These are phyloP conservation scores for Ellobium chinense DNA, from an alignment of 2,888 invertebrate genomes.

Conservation along the genomic window DNA sequence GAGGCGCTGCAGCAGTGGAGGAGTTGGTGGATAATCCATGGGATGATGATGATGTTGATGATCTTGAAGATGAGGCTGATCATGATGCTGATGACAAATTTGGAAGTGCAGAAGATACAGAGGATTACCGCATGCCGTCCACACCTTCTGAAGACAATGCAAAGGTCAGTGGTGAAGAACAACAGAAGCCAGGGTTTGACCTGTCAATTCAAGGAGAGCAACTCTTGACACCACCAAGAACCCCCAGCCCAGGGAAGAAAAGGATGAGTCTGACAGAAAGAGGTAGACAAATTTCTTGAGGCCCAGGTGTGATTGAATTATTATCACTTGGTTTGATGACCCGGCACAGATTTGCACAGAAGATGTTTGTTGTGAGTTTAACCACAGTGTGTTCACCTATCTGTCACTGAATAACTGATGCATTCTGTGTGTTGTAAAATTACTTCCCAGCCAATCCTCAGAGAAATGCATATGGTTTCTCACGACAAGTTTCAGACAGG, in stretches of 20 bases:
- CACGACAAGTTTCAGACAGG: too few relatives aligned
- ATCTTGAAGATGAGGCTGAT: conserved; percentile 1
- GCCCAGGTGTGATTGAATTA: too few relatives aligned
- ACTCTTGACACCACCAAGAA: conserved; percentile 22
- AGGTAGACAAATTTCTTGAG: conserved; percentile 6
- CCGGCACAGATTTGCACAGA: too few relatives aligned
- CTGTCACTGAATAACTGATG: too few relatives aligned
- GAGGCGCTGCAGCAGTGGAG: neutral
- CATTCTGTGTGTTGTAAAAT: too few relatives aligned
- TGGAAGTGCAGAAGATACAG: conserved; percentile 6
- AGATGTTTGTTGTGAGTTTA: too few relatives aligned
- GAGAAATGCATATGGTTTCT: too few relatives aligned
- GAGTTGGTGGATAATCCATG: conserved; percentile 2
- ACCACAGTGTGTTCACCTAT: too few relatives aligned
- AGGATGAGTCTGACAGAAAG: neutral
- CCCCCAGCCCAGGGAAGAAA: conserved; percentile 15
- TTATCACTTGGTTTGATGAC: too few relatives aligned
- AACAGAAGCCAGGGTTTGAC: neutral
- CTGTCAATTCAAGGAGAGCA: conserved; percentile 32
- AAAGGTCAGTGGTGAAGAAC: conserved; percentile 12
- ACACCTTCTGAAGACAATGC: conserved; percentile 26
- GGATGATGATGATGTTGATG: conserved; percentile 29
- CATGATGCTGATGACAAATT: neutral
- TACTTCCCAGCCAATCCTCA: too few relatives aligned
- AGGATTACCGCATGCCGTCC: conserved; percentile 17